These are phyloP conservation scores for Onthophagus sagittarius DNA, from an alignment of 2,888 invertebrate species.

Conservation along the genomic window DNA sequence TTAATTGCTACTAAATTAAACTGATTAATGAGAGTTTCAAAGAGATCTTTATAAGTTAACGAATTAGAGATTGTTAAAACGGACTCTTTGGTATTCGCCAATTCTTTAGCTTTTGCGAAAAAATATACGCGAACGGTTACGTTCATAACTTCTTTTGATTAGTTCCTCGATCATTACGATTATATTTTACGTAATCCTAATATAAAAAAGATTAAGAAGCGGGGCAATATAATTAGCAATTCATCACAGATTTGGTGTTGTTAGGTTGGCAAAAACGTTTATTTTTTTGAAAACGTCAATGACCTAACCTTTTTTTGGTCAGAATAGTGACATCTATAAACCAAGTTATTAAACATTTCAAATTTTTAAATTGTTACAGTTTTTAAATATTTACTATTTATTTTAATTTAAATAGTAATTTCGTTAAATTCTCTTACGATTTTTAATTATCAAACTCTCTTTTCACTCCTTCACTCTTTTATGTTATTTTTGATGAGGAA, in stretches of 20 bases:
- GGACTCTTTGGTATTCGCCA: constrained; percentile 63
- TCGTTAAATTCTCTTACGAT: no score
- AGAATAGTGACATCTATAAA: no score
- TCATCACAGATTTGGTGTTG: neutral
- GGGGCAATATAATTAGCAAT: neutral
- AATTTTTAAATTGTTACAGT: no score
- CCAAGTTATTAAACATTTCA: no score
- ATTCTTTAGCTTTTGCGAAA: constrained; percentile 87
- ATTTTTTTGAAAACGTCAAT: no score
- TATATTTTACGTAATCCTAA: neutral
- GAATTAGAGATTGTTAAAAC: constrained; percentile 52
- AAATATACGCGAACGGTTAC: constrained; percentile 71
- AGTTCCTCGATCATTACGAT: neutral
- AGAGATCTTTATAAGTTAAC: constrained; percentile 56
- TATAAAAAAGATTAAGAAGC: neutral
- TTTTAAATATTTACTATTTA: no score
- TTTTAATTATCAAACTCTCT: no score
- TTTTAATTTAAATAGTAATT: no score
- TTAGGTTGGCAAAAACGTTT: neutral
- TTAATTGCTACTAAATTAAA: constrained; percentile 67
- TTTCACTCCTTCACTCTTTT: no score
- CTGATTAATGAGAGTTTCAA: constrained; percentile 56
- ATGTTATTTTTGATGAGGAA: no score
- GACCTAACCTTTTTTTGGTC: no score
- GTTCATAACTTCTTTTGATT: constrained; percentile 37